Percentiles rank a stretch among this genome's conserved stretches.
phyloP scores from a whole-genome alignment of 2,888 invertebrate species.

The Alviniconcha strummeri region DNA sequence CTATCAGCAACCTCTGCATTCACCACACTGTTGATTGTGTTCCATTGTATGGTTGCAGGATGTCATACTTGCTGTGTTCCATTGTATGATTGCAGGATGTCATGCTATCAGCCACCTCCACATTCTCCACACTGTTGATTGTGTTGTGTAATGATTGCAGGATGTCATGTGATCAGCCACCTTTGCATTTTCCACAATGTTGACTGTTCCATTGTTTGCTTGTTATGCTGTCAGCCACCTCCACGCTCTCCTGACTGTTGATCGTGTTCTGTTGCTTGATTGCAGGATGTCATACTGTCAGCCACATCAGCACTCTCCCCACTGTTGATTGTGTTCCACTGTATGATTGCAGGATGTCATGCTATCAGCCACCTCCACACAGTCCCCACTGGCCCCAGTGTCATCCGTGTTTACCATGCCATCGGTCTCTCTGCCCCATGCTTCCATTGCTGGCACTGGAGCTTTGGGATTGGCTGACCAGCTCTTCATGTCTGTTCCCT shows the following conservation, averaged over 20 bases:
- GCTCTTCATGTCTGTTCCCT: conserved; percentile 66
- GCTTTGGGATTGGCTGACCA: conserved; percentile 64
- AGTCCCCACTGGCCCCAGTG: conserved; percentile 70
- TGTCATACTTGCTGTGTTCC: not conserved
- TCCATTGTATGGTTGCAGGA: conserved; percentile 43
- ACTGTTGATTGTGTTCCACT: too few species aligned
- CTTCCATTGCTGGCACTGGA: conserved; percentile 62
- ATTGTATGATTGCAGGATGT: conserved; percentile 66
- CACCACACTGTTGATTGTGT: conserved; percentile 69
- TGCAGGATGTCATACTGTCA: too few species aligned
- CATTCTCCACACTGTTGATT: conserved; percentile 71
- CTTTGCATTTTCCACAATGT: not conserved
- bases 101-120: conserved; percentile 72
- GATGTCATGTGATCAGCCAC: not conserved
- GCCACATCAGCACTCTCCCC: too few species aligned
- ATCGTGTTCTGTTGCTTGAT: too few species aligned
- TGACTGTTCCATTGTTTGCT: not conserved
- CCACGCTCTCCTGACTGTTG: not conserved
- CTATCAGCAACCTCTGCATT: conserved; percentile 71
- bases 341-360: conserved; percentile 70
- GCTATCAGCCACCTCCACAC: conserved; percentile 71
- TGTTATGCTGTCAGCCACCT: not conserved
- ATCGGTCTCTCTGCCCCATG: conserved; percentile 60
- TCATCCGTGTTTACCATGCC: conserved; percentile 69
- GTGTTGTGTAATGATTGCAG: conserved; percentile 48